These are phyloP conservation scores for Lasioglossum oenotherae DNA, from an alignment of 2,888 invertebrate genomes.

Conservation along the genomic window DNA sequence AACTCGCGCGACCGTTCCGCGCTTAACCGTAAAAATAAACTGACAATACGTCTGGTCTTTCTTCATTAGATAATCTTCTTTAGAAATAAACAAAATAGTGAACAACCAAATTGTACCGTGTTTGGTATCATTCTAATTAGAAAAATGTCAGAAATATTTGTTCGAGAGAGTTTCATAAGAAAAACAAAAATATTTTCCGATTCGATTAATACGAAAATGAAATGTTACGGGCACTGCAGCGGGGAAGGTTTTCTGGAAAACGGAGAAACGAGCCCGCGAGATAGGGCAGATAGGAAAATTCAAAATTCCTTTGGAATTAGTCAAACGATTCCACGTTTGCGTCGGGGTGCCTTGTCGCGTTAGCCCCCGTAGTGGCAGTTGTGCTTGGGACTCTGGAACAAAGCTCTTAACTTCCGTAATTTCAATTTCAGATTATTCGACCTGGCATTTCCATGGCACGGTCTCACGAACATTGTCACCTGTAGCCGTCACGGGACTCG, in stretches of 20 bases:
- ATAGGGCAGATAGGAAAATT: slow-evolving; percentile 22
- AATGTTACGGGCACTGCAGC: neutral
- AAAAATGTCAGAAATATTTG: too few species aligned
- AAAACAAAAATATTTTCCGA: too few species aligned
- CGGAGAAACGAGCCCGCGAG: neutral
- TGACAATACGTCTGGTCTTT: neutral
- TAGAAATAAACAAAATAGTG: neutral
- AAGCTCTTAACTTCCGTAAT: slow-evolving; percentile 75
- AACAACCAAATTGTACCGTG: neutral
- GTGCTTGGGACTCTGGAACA: slow-evolving; percentile 63
- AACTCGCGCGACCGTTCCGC: neutral
- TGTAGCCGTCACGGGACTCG: slow-evolving; percentile 54
- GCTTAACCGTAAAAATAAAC: neutral
- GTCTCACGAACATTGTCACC: slow-evolving; percentile 62
- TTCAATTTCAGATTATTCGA: slow-evolving; percentile 74
- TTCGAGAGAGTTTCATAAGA: too few species aligned
- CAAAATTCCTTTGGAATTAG: slow-evolving; percentile 45
- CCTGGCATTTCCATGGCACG: slow-evolving; percentile 53
- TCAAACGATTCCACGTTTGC: slow-evolving; percentile 57
- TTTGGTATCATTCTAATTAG: too few species aligned
- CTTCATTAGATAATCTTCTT: neutral
- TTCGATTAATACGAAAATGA: neutral
- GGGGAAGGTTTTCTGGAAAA: neutral
- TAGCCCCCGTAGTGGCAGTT: slow-evolving; percentile 40
- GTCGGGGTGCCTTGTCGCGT: slow-evolving; percentile 45